A percentile compares a stretch with the other conserved stretches of the same genome.
These are phyloP conservation scores for Agrilus cyanescens DNA, from an alignment of 2,888 invertebrate genomes.

Conservation along the genomic window DNA sequence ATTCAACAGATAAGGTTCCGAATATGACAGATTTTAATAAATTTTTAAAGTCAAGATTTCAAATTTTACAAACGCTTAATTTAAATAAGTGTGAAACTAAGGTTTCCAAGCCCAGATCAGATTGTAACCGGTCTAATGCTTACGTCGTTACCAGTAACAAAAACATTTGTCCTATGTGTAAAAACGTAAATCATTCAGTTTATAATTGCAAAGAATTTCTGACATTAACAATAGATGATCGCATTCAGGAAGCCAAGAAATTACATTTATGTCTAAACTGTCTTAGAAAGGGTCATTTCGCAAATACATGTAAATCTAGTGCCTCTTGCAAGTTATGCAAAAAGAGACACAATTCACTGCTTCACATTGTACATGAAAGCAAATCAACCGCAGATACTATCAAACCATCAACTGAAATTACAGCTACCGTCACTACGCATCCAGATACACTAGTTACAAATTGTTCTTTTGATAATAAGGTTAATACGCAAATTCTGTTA, in stretches of 20 bases:
- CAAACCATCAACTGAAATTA: neutral
- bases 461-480: conserved; percentile 1
- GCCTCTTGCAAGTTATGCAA: conserved; percentile 8
- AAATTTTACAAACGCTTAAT: conserved; percentile 1
- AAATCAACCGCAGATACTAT: neutral
- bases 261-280: conserved; percentile 12
- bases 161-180: too few species aligned
- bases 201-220: conserved; percentile 6
- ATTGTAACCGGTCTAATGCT: too few species aligned
- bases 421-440: neutral
- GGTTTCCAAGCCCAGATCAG: too few species aligned
- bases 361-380: conserved; percentile 5
- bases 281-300: conserved; percentile 8
- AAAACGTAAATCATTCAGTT: neutral
- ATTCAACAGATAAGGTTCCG: neutral
- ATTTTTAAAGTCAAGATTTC: neutral
- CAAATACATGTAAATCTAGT: conserved; percentile 6
- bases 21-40: neutral
- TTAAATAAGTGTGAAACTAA: neutral
- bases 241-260: conserved; percentile 6
- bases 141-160: too few species aligned
- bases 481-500: conserved; percentile 7
- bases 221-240: conserved; percentile 1
- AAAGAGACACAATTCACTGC: conserved; percentile 11
- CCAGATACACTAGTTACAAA: neutral